phyloP scores from a whole-genome alignment of 2,797 vertebrate genomes.

The Myotis daubentonii region DNA sequence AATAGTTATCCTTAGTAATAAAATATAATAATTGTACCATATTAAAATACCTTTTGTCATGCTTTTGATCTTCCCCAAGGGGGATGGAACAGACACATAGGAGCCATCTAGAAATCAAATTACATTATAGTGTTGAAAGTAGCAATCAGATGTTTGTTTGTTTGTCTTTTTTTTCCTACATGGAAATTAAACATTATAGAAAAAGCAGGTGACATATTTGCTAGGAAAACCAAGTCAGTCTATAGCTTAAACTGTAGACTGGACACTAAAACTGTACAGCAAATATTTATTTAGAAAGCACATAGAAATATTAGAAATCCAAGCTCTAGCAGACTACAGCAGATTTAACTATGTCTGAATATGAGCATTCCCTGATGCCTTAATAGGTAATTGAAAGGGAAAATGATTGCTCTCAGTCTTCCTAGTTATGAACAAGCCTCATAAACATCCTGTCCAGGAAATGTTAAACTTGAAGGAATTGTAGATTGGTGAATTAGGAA shows the following conservation, averaged over 20 bases:
- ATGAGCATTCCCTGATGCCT: background rate
- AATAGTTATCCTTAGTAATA: constrained; percentile 35
- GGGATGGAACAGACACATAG: constrained; percentile 96
- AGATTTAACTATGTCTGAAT: constrained; percentile 1
- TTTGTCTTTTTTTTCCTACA: background rate
- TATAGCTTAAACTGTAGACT: background rate
- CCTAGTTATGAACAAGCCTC: background rate
- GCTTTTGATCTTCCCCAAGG: constrained; percentile 98
- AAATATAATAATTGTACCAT: constrained; percentile 8
- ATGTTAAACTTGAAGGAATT: background rate
- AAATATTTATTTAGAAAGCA: constrained; percentile 27
- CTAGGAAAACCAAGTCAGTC: background rate
- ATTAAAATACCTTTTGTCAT: constrained; percentile 96
- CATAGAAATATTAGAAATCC: background rate
- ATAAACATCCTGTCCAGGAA: background rate
- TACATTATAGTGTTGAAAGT: constrained; percentile 35
- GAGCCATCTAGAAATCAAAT: constrained; percentile 92
- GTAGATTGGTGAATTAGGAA: background rate
- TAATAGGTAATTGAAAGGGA: background rate
- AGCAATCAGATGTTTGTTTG: background rate
- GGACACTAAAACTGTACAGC: background rate
- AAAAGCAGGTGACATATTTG: background rate
- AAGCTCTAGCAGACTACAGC: background rate
- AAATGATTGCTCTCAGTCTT: background rate
- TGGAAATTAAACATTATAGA: constrained; percentile 33